Conservation (phyloP, 2,113 vertebrate species). For the chimpanzee (Pan troglodytes) region NHGRI_mPanTro3-v2.1_pri NC_072420.2:16714001-16714500, state of each 20-base stretch:
- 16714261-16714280: background rate
- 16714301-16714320: background rate
- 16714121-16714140: background rate
- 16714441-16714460: background rate
- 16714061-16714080: background rate
- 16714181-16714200: background rate
- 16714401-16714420: background rate
- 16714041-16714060: background rate
- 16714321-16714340: background rate
- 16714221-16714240: background rate
- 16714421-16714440: background rate
- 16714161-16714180: background rate
- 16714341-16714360: background rate
- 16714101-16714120: background rate
- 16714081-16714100: background rate
- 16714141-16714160: background rate
- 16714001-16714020: background rate
- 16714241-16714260: background rate
- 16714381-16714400: background rate
- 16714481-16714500: background rate
- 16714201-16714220: background rate
- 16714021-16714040: background rate
- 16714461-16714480: background rate
- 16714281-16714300: background rate
- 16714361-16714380: background rate